These are phyloP conservation scores for Ips typographus DNA, from an alignment of 1,140 invertebrate genomes.

Conservation along the genomic window DNA sequence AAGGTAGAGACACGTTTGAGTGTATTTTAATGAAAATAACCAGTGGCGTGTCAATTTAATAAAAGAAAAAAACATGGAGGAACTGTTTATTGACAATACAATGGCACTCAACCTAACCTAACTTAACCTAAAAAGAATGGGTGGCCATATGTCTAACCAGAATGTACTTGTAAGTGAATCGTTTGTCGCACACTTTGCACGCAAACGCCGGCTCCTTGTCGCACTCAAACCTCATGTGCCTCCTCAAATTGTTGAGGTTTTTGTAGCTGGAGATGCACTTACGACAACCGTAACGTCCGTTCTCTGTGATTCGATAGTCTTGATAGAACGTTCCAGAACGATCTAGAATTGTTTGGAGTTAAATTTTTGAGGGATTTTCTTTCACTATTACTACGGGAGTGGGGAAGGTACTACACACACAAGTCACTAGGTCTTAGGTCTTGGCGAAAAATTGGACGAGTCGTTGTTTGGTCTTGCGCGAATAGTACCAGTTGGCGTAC, in stretches of 20 bases:
- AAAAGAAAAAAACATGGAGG: background rate
- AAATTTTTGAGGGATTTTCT: too few relatives aligned
- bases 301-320: conserved; percentile 12
- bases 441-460: too few relatives aligned
- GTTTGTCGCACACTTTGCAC: conserved; percentile 24
- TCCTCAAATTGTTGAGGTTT: conserved; percentile 38
- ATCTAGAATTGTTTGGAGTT: too few relatives aligned
- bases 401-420: too few relatives aligned
- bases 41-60: too few relatives aligned
- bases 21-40: too few relatives aligned
- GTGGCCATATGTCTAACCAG: conserved; percentile 20
- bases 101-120: background rate
- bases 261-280: conserved; percentile 35
- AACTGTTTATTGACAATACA: conserved; percentile 1
- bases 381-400: too few relatives aligned
- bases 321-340: too few relatives aligned
- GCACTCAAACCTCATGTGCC: conserved; percentile 56
- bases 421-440: background rate
- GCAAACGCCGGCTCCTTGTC: conserved; percentile 49
- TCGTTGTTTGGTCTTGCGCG: too few relatives aligned
- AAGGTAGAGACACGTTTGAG: too few relatives aligned
- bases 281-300: conserved; percentile 19
- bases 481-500: conserved; percentile 23
- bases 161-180: conserved; percentile 30
- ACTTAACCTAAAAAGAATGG: conserved; percentile 3